These are phyloP conservation scores for Berghia stephanieae DNA, from an alignment of 1,140 invertebrate species.

Conservation along the genomic window DNA sequence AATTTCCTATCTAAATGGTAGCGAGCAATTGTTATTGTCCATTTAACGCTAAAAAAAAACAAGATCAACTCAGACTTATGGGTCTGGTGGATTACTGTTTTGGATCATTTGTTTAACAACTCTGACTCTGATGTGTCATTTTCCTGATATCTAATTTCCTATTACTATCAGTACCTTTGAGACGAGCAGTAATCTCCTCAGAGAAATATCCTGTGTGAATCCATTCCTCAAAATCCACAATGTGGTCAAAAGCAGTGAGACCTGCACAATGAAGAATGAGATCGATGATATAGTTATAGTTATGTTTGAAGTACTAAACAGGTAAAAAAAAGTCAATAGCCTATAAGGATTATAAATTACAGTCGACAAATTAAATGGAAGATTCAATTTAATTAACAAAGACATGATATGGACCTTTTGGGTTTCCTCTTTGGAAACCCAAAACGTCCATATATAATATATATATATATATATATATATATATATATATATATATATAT, in stretches of 20 bases:
- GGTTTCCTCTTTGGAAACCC: no score
- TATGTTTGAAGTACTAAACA: background rate
- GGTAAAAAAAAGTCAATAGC: no score
- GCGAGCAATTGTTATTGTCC: background rate
- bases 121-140: background rate
- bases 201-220: constrained; percentile 63
- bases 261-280: constrained; percentile 47
- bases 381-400: no score
- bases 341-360: no score
- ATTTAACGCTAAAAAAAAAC: background rate
- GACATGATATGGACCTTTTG: no score
- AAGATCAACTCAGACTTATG: background rate
- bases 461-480: no score
- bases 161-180: constrained; percentile 64
- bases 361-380: no score
- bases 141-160: background rate
- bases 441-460: no score
- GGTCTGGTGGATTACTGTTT: background rate
- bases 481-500: no score
- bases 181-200: constrained; percentile 59
- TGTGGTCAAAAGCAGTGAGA: constrained; percentile 62
- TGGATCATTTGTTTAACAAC: background rate
- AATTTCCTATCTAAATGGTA: no score
- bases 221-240: constrained; percentile 65
- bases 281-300: constrained; percentile 10